Evolutionary conservation across 2,888 invertebrate species (phyloP).

Genomic region (Drosophila recens): DNA sequence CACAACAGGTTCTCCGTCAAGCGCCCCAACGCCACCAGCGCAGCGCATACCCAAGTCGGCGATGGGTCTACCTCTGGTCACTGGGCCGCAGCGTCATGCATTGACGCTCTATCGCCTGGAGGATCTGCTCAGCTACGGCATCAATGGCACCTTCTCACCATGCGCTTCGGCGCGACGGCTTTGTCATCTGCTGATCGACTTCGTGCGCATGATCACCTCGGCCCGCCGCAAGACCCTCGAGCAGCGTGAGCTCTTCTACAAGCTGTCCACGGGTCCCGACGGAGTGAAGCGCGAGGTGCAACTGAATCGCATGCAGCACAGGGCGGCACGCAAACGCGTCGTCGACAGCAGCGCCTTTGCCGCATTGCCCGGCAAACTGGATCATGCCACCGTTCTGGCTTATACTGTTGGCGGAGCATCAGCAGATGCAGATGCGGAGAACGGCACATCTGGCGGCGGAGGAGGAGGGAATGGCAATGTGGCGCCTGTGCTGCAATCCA

Average conservation of each 20-base stretch:
- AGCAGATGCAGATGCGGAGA: conserved; percentile 10
- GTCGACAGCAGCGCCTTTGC: conserved; percentile 90
- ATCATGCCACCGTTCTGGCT: conserved; percentile 94
- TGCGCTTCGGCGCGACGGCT: conserved; percentile 88
- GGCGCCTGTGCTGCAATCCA: conserved; percentile 79
- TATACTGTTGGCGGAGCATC: conserved; percentile 89
- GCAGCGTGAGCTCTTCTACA: conserved; percentile 91
- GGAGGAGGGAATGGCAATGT: conserved; percentile 47
- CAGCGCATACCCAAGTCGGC: conserved; percentile 86
- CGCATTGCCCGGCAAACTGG: conserved; percentile 93
- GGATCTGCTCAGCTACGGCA: conserved; percentile 90
- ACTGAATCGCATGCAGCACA: conserved; percentile 88
- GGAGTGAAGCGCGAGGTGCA: conserved; percentile 86
- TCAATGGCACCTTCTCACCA: conserved; percentile 88
- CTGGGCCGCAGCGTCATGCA: conserved; percentile 91
- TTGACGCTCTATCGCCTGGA: conserved; percentile 91
- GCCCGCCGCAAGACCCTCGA: conserved; percentile 93
- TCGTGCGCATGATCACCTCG: conserved; percentile 92
- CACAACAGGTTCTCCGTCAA: conserved; percentile 37
- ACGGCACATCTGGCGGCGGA: conserved; percentile 1
- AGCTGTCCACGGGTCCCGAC: conserved; percentile 86
- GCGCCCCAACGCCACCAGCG: conserved; percentile 29
- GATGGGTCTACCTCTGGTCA: conserved; percentile 88
- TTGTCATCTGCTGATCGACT: conserved; percentile 91
- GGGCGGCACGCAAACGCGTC: conserved; percentile 89